Conservation (phyloP, 2,797 vertebrate genomes). For the Leucoraja ocellata region DNA sequence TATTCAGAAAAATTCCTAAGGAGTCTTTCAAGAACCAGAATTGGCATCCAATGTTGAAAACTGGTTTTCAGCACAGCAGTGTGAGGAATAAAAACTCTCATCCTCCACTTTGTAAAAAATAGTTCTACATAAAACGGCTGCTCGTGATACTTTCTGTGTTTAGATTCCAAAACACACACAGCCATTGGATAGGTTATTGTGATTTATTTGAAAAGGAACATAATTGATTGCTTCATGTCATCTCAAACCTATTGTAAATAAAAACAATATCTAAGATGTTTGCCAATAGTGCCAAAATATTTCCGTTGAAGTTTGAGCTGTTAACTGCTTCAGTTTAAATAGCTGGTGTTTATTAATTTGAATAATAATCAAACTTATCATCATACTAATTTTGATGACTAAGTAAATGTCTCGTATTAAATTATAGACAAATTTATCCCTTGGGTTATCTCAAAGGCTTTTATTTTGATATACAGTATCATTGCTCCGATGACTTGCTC, state of each 20-base stretch:
- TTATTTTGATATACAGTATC: background rate
- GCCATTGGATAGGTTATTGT: background rate
- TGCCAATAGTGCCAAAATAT: background rate
- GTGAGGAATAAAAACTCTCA: background rate
- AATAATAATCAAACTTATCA: background rate
- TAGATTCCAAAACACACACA: background rate
- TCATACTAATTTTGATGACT: background rate
- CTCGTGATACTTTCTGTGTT: background rate
- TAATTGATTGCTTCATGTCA: background rate
- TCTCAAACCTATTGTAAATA: background rate
- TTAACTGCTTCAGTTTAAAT: background rate
- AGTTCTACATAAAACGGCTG: background rate
- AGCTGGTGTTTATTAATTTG: background rate
- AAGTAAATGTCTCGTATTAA: background rate
- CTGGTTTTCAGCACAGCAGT: background rate
- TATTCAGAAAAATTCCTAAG: too few species aligned
- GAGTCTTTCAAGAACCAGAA: too few species aligned
- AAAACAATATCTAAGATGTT: background rate
- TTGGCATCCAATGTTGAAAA: too few species aligned
- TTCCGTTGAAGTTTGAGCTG: background rate
- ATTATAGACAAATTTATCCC: background rate
- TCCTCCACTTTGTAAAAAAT: background rate
- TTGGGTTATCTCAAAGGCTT: background rate
- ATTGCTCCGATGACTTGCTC: slow-evolving; percentile 9
- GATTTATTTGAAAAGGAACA: background rate